These are phyloP conservation scores for Caenorhabditis virilis DNA, from an alignment of 2,888 invertebrate genomes.

Conservation along the genomic window DNA sequence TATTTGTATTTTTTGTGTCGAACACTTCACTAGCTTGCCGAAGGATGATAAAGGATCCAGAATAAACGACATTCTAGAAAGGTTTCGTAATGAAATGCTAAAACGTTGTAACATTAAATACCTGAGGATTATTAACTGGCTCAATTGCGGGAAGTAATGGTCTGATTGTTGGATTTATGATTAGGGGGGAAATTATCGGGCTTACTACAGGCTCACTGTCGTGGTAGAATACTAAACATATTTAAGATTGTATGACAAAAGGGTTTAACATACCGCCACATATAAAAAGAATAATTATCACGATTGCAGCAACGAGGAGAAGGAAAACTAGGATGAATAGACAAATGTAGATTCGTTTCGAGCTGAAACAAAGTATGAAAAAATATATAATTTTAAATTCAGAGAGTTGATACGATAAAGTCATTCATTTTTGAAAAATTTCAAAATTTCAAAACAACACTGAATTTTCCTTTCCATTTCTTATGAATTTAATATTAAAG, in stretches of 20 bases:
- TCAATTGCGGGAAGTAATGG: no score
- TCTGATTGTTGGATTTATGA: no score
- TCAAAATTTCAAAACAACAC: no score
- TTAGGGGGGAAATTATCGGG: no score
- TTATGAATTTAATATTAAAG: background rate
- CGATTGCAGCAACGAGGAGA: slow-evolving; percentile 48
- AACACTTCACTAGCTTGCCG: slow-evolving; percentile 38
- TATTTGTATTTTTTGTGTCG: slow-evolving; percentile 26
- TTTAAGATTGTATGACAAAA: slow-evolving; percentile 6
- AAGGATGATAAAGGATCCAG: slow-evolving; percentile 29
- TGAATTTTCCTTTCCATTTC: background rate
- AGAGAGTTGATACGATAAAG: no score
- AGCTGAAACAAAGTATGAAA: slow-evolving; percentile 29
- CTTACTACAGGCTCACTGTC: no score
- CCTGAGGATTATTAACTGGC: no score
- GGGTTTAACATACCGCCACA: slow-evolving; percentile 33
- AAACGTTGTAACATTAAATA: no score
- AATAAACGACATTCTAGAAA: slow-evolving; percentile 28
- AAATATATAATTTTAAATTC: no score
- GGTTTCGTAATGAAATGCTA: no score
- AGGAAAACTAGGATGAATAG: slow-evolving; percentile 34
- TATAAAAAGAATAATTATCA: slow-evolving; percentile 51
- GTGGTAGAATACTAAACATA: no score
- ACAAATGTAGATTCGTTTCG: slow-evolving; percentile 34
- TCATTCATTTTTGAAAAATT: no score